Conservation (phyloP, 2,797 vertebrate species). For the Pithecia hirsuta region DNA sequence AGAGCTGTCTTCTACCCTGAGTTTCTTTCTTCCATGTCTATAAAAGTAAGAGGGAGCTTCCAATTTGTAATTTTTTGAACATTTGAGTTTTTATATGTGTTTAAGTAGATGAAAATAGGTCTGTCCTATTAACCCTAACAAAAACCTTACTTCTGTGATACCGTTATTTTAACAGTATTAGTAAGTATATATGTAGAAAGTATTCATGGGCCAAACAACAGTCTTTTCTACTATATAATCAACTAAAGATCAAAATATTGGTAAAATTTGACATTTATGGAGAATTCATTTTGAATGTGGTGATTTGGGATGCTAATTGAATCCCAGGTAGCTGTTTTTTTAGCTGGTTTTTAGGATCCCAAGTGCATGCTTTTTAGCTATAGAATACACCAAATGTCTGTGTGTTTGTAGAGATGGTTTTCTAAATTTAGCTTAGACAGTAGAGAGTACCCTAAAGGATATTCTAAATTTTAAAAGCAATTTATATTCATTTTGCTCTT, state of each 20-base stretch:
- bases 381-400: constrained; percentile 73
- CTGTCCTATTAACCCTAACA: constrained; percentile 63
- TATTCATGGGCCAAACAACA: constrained; percentile 73
- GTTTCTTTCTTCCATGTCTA: constrained; percentile 58
- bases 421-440: constrained; percentile 61
- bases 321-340: constrained; percentile 62
- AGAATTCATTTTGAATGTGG: constrained; percentile 58
- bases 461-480: constrained; percentile 64
- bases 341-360: not conserved
- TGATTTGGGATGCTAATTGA: constrained; percentile 67
- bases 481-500: constrained; percentile 64
- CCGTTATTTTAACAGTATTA: constrained; percentile 74
- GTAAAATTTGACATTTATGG: constrained; percentile 58
- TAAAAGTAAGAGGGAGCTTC: constrained; percentile 74
- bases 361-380: constrained; percentile 79
- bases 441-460: constrained; percentile 40
- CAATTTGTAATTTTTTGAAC: constrained; percentile 32
- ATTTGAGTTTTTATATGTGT: constrained; percentile 59
- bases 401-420: constrained; percentile 31
- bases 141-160: constrained; percentile 67
- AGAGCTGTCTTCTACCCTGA: constrained; percentile 73
- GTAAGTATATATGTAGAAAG: constrained; percentile 72
- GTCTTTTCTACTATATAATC: constrained; percentile 72
- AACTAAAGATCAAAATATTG: constrained; percentile 61
- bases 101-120: constrained; percentile 73